Evolutionary conservation across 1,140 invertebrate genomes (phyloP).

Genomic region (Drosophila sproati): DNA sequence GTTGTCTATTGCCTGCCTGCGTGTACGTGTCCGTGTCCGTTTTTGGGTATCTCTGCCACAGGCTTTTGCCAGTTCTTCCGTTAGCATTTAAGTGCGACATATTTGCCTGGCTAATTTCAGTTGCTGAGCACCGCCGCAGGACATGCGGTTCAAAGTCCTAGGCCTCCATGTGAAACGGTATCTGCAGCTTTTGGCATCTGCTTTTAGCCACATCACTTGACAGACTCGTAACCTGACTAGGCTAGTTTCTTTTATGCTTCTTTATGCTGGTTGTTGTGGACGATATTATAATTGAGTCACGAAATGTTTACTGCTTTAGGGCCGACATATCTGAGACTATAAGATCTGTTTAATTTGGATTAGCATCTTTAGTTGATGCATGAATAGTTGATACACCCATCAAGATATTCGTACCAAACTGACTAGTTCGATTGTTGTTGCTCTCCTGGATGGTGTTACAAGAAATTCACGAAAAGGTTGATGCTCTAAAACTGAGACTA

Average conservation of each 20-base stretch:
- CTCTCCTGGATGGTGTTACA: too few relatives aligned
- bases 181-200: neutral
- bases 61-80: conserved; percentile 43
- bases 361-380: too few relatives aligned
- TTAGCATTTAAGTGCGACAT: conserved; percentile 78
- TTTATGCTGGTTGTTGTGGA: too few relatives aligned
- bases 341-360: neutral
- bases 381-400: too few relatives aligned
- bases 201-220: conserved; percentile 21
- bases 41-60: conserved; percentile 33
- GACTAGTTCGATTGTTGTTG: too few relatives aligned
- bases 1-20: neutral
- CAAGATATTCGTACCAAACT: too few relatives aligned
- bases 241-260: neutral
- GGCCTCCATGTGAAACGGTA: conserved; percentile 17
- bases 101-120: conserved; percentile 79
- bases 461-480: too few relatives aligned
- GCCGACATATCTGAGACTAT: neutral
- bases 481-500: too few relatives aligned
- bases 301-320: neutral
- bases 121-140: conserved; percentile 45
- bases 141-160: conserved; percentile 63
- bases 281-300: neutral
- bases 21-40: conserved; percentile 19
- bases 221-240: conserved; percentile 4